Percentiles rank a stretch among this genome's conserved stretches.
These are phyloP conservation scores for Gulo gulo DNA, from an alignment of 2,113 vertebrate species.

Conservation along the genomic window DNA sequence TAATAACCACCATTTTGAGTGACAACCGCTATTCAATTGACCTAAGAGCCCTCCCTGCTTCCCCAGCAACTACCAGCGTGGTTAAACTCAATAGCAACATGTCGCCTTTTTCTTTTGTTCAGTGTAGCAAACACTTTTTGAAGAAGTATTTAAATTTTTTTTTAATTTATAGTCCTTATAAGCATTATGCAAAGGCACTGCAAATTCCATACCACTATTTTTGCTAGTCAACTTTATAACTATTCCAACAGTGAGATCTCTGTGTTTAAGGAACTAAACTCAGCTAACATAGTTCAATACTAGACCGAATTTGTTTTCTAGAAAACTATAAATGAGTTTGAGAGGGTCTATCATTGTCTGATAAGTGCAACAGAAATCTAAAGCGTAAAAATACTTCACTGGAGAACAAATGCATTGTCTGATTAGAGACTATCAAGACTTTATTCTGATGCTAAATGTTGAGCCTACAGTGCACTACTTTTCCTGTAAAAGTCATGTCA, in stretches of 20 bases:
- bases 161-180: background rate
- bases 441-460: background rate
- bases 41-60: background rate
- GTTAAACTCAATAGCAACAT: background rate
- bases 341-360: background rate
- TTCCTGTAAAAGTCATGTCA: background rate
- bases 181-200: background rate
- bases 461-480: background rate
- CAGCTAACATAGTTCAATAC: background rate
- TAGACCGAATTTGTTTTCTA: background rate
- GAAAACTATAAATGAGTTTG: background rate
- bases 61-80: background rate
- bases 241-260: background rate
- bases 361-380: background rate
- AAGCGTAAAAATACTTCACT: background rate
- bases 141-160: conserved; percentile 19
- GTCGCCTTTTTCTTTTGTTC: background rate
- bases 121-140: background rate
- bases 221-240: background rate
- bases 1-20: background rate
- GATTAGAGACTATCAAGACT: background rate
- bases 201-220: background rate
- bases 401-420: background rate
- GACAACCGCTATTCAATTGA: background rate
- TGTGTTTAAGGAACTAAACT: background rate